Percentiles rank a stretch among this genome's conserved stretches.
These are phyloP conservation scores for Tetrapedia diversipes DNA, from an alignment of 2,888 invertebrate genomes.

Conservation along the genomic window DNA sequence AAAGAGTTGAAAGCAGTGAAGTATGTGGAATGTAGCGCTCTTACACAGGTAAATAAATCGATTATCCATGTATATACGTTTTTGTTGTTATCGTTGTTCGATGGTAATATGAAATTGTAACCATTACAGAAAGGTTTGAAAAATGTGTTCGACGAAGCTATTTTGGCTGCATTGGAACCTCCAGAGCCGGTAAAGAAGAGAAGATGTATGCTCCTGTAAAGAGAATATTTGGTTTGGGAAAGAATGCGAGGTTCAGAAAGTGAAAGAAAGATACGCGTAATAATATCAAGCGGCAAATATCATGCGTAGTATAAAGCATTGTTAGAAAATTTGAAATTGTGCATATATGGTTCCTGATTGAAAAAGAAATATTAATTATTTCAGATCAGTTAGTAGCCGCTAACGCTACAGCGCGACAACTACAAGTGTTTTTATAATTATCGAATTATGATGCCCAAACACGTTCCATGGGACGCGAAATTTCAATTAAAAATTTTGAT, in stretches of 20 bases:
- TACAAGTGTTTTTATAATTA: constrained; percentile 29
- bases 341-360: constrained; percentile 39
- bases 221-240: constrained; percentile 48
- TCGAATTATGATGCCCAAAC: constrained; percentile 28
- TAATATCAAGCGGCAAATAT: constrained; percentile 49
- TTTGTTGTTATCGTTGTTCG: fast-evolving
- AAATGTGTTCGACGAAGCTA: constrained; percentile 99
- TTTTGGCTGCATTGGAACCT: constrained; percentile 98
- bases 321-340: constrained; percentile 50
- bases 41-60: constrained; percentile 90
- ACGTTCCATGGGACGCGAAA: constrained; percentile 60
- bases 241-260: constrained; percentile 42
- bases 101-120: neutral
- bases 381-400: constrained; percentile 43
- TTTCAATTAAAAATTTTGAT: constrained; percentile 22
- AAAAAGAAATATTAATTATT: constrained; percentile 37
- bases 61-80: too few relatives aligned
- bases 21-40: constrained; percentile 99
- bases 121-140: constrained; percentile 94
- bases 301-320: constrained; percentile 60
- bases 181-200: constrained; percentile 97
- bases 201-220: constrained; percentile 92
- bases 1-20: constrained; percentile 99
- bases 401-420: constrained; percentile 56
- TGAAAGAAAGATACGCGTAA: constrained; percentile 49